Percentiles rank a stretch among this genome's conserved stretches.
These are phyloP conservation scores for Elymnias hypermnestra DNA, from an alignment of 1,140 invertebrate species.

Conservation along the genomic window DNA sequence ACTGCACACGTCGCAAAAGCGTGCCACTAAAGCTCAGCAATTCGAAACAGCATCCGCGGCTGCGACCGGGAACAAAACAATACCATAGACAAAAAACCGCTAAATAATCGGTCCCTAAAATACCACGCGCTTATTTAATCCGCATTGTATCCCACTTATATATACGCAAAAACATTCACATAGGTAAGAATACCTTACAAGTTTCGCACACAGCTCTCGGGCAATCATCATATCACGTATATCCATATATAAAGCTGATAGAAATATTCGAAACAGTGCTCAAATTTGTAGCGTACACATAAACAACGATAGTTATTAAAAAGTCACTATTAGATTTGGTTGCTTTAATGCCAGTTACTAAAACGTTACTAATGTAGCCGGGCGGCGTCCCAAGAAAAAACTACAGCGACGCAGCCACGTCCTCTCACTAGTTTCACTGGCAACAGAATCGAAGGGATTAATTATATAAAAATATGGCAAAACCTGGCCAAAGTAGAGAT, in stretches of 20 bases:
- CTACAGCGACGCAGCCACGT: constrained; percentile 7
- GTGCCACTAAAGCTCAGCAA: constrained; percentile 60
- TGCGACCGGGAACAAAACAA: too few relatives aligned
- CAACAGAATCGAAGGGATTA: constrained; percentile 10
- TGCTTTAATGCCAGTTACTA: constrained; percentile 17
- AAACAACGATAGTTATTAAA: neutral
- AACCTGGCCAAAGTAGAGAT: constrained; percentile 6
- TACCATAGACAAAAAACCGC: constrained; percentile 18
- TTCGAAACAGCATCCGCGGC: constrained; percentile 33
- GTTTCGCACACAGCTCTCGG: too few relatives aligned
- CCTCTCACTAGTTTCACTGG: constrained; percentile 31
- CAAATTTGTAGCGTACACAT: constrained; percentile 1
- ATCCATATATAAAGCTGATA: neutral
- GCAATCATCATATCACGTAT: neutral
- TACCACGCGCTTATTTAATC: constrained; percentile 13
- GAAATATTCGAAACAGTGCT: neutral
- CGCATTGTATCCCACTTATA: constrained; percentile 16
- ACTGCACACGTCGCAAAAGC: constrained; percentile 33
- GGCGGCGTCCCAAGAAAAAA: constrained; percentile 7
- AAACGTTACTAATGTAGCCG: constrained; percentile 24
- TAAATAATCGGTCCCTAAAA: constrained; percentile 23
- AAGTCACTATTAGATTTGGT: neutral
- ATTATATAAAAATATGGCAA: constrained; percentile 6
- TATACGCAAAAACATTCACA: too few relatives aligned
- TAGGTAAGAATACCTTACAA: too few relatives aligned